Evolutionary conservation across 2,888 invertebrate species (phyloP).

Genomic region (Embidobia sp.): DNA sequence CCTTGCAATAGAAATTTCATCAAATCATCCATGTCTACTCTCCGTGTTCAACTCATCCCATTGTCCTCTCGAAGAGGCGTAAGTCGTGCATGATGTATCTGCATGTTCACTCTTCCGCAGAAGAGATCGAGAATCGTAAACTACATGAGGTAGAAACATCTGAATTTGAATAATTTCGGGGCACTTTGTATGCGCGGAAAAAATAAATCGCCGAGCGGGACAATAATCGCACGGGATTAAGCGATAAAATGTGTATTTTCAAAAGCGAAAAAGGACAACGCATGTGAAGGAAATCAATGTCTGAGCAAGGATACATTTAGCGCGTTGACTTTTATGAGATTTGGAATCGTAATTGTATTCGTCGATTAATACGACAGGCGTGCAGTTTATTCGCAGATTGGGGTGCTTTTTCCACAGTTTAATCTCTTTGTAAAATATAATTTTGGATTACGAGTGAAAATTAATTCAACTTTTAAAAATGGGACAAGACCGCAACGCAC

Average conservation of each 20-base stretch:
- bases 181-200: constrained; percentile 31
- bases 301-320: neutral
- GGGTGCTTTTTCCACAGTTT: neutral
- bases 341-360: no score
- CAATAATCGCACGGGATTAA: constrained; percentile 1
- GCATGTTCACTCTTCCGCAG: constrained; percentile 70
- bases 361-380: no score
- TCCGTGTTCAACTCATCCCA: constrained; percentile 65
- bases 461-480: constrained; percentile 59
- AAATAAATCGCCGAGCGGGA: constrained; percentile 25
- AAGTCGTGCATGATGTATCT: constrained; percentile 68
- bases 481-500: constrained; percentile 37
- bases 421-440: constrained; percentile 4
- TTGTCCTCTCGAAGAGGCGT: constrained; percentile 70
- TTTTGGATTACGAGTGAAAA: constrained; percentile 45
- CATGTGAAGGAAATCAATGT: neutral
- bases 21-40: constrained; percentile 73
- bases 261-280: neutral
- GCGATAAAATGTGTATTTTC: constrained; percentile 12
- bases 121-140: constrained; percentile 74
- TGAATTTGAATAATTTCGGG: constrained; percentile 70
- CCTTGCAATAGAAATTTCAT: constrained; percentile 71
- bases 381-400: no score
- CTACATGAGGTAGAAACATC: constrained; percentile 79
- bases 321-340: no score